Evolutionary conservation across 2,113 vertebrate genomes (phyloP).

Genomic region (Zosterops pallidus): DNA sequence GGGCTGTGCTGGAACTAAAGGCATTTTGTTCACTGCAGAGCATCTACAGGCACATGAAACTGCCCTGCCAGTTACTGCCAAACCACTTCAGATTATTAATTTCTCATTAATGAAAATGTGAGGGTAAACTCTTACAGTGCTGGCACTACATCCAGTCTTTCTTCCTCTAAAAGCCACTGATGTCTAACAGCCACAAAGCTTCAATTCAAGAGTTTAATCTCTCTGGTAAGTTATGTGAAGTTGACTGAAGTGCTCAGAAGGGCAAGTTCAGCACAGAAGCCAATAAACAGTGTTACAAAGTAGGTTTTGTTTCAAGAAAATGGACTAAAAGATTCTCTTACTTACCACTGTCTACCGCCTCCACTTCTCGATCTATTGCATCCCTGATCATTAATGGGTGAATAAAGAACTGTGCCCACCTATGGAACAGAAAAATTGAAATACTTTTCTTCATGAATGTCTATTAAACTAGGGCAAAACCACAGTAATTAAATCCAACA

Average conservation of each 20-base stretch:
- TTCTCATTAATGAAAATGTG: background rate
- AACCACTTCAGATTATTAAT: background rate
- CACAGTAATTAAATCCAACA: background rate
- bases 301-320: background rate
- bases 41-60: background rate
- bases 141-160: background rate
- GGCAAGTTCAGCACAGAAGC: background rate
- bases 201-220: background rate
- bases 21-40: background rate
- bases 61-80: background rate
- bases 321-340: conserved; percentile 35
- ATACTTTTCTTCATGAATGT: background rate
- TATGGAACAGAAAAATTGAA: conserved; percentile 53
- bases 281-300: background rate
- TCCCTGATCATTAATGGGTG: conserved; percentile 95
- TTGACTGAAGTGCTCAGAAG: background rate
- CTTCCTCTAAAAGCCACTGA: background rate
- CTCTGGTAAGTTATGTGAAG: background rate
- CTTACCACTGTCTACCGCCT: conserved; percentile 95
- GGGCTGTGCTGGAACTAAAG: background rate
- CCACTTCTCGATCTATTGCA: conserved; percentile 93
- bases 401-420: conserved; percentile 98
- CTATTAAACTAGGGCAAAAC: background rate
- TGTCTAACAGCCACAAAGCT: background rate
- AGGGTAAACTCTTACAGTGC: background rate